Evolutionary conservation across 2,888 invertebrate species (phyloP).

Genomic region (Cataglyphis rosenhaueri): DNA sequence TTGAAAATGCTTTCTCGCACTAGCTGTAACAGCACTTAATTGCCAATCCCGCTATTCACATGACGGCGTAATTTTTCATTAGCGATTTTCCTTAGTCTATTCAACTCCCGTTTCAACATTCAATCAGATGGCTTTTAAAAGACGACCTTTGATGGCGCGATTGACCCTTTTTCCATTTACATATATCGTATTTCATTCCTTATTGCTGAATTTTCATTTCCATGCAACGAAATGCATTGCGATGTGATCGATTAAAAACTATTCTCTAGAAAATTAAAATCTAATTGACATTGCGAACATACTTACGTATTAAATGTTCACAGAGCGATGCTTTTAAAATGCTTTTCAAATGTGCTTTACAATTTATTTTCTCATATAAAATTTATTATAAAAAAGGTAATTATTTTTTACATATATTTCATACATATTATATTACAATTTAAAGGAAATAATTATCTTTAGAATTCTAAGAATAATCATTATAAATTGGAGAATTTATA

Average conservation of each 20-base stretch:
- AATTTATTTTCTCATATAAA: not conserved
- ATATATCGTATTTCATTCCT: not conserved
- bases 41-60: constrained; percentile 30
- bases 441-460: not conserved
- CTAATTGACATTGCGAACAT: not conserved
- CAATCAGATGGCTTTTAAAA: constrained; percentile 7
- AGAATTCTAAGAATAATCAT: not conserved
- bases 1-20: constrained; percentile 3
- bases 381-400: not conserved
- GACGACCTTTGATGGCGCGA: not conserved
- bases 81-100: constrained; percentile 5
- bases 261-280: constrained; percentile 37
- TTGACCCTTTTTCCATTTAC: constrained; percentile 4
- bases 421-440: too few relatives aligned
- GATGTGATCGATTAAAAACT: not conserved
- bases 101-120: not conserved
- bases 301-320: not conserved
- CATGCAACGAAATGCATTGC: not conserved
- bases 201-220: not conserved
- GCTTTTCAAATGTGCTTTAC: not conserved
- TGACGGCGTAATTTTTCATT: constrained; percentile 46
- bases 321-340: not conserved
- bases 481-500: not conserved
- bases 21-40: constrained; percentile 26
- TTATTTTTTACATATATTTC: not conserved